Base-by-base conservation (phyloP, 1,140 invertebrate species). In the Nephotettix cincticeps region DNA sequence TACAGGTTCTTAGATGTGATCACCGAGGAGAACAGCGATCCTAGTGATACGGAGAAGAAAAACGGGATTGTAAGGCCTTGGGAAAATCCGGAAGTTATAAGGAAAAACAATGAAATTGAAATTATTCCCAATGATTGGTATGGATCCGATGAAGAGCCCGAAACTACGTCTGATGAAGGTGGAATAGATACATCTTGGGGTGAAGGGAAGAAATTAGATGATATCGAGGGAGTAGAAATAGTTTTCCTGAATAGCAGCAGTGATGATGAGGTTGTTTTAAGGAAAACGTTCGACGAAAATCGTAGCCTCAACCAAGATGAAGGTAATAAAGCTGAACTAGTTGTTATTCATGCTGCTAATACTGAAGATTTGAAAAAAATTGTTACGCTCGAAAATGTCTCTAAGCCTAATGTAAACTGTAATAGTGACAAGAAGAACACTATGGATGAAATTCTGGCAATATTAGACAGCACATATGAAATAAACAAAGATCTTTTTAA, bases 1-100 rank as follows among this genome's bases (percentile, higher is more conserved):
- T 30, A 69, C 40, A 67, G 76, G 3, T 71, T 74, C 63, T 63
- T 79, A 11, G 78, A 79, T 23, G 78, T 78, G 6, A 79, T 79
- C n/a, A 70, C 67, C 13, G 78, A 79, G 69, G 78, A 79, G 65
- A 73, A 54, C 9, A 77, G 75, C 51, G 77, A 77, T 47, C 25
- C 74, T 2, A 77, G 77, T 51, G 76, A 78, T 27, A 65, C 47
- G 21, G 73, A 73, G 9, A 29, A 58, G 17, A 73, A 43, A 36
- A 25, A 23, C 11, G 73, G 72, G 6, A 23, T 14, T 21, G 68
- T 65, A 19, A 71, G 64, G 23, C 73, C 73, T 4, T 74, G 73
- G 73, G 73, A 74, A 40, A 71, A 72, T 45, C 25, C 69, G 1
- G 71, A 73, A 21, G 9, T 64, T 1, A 75, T 73, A 29, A 70